Evolutionary conservation across 2,888 invertebrate species (phyloP), one percentile per base, ranked within the genome.

Genomic region (Chydorus sphaericus): DNA sequence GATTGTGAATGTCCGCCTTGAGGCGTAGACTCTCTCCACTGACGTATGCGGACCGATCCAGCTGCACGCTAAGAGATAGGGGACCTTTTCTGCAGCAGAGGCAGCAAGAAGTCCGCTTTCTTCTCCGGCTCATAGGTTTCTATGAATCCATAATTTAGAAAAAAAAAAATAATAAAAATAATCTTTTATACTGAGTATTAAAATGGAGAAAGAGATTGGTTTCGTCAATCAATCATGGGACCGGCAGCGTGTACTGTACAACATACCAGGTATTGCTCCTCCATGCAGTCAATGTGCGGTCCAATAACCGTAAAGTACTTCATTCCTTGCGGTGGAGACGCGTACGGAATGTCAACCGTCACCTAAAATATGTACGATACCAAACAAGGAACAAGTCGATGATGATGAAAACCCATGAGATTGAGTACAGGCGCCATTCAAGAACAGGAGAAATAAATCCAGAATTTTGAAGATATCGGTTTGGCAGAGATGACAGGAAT

Each of bases 301-400:
- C 83, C 84, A 62, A 85, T 81, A 48, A 85, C 74, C 2, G 84
- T 83, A 68, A 85, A 85, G 68, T 85, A 84, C 66, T 84, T 84
- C 73, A 83, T 80, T 11, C 83, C 83, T 66, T 84, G 83, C 0
- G 84, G 84, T 1, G 83, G 82, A 53, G 82, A 83, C 2, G 83
- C 82, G 65, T 83, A 84, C 0, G 84, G 84, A 61, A 85, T 81
- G 67, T 85, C 84, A 50, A 85, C 77, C 4, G 79, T 79, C 28
- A 77, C 72, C 72, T 71, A n/a, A n/a, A n/a, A n/a, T n/a, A n/a
- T n/a, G n/a, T n/a, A n/a, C n/a, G n/a, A n/a, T n/a, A n/a, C n/a
- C n/a, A n/a, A n/a, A n/a, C n/a, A n/a, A n/a, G n/a, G n/a, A n/a
- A n/a, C n/a, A n/a, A n/a, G n/a, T n/a, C n/a, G n/a, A n/a, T n/a